phyloP scores from a whole-genome alignment of 2,113 vertebrate species.

The Nibea coibor region DNA sequence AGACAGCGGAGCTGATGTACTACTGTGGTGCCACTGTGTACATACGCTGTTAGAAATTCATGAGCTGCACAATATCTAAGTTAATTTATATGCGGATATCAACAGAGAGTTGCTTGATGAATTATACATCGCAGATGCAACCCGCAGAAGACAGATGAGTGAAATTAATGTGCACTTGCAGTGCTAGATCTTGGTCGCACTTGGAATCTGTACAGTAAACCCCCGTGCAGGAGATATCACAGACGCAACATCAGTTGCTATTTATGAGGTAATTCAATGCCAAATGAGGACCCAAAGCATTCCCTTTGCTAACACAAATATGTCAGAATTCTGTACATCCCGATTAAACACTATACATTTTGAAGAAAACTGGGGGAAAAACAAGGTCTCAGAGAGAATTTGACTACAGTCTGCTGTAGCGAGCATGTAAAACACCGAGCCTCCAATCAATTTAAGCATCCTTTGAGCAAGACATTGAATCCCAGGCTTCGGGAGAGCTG shows the following conservation, averaged over 20 bases:
- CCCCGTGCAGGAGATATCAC: conserved; percentile 42
- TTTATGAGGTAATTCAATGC: conserved; percentile 52
- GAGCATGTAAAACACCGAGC: background rate
- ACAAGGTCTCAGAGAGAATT: conserved; percentile 10
- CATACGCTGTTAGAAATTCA: conserved; percentile 69
- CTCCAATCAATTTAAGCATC: background rate
- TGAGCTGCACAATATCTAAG: conserved; percentile 72
- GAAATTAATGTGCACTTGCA: conserved; percentile 70
- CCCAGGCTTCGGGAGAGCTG: background rate
- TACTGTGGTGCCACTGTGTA: conserved; percentile 58
- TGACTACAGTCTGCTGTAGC: background rate
- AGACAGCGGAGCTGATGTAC: conserved; percentile 48
- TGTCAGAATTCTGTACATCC: conserved; percentile 14
- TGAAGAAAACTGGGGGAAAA: background rate
- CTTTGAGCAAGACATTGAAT: background rate
- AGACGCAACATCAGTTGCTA: conserved; percentile 44
- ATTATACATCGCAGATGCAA: conserved; percentile 77
- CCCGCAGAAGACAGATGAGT: conserved; percentile 73
- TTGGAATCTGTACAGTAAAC: conserved; percentile 33
- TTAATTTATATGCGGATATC: conserved; percentile 78
- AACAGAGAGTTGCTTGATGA: conserved; percentile 75
- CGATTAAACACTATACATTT: conserved; percentile 15
- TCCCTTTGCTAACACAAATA: conserved; percentile 15
- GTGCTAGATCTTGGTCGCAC: conserved; percentile 37
- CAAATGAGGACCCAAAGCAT: conserved; percentile 9